Conservation (phyloP, 1,140 invertebrate genomes). For the Drosophila neocordata region DNA sequence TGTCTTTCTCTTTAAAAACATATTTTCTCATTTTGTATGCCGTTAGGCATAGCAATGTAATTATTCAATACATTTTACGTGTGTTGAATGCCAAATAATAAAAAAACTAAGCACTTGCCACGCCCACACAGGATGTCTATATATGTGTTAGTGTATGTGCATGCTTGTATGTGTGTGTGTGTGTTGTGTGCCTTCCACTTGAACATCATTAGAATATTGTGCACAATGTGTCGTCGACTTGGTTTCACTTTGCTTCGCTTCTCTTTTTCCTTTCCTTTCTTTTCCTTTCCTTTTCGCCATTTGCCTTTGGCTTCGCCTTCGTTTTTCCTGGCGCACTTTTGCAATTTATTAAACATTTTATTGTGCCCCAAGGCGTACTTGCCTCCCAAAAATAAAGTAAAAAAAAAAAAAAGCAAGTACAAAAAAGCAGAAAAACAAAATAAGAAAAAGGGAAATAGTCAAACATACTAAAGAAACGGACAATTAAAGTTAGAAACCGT, state of each 20-base stretch:
- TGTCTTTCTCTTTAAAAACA: slow-evolving; percentile 1
- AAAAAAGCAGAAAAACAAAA: slow-evolving; percentile 8
- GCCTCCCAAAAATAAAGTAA: slow-evolving; percentile 45
- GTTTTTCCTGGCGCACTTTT: slow-evolving; percentile 52
- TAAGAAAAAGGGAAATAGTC: background rate
- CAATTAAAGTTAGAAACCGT: slow-evolving; percentile 41
- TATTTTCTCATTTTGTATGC: slow-evolving; percentile 69
- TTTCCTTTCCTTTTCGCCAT: background rate
- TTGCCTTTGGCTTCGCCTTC: background rate
- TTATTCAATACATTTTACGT: slow-evolving; percentile 82
- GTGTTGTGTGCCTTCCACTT: slow-evolving; percentile 42
- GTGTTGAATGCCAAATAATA: slow-evolving; percentile 54
- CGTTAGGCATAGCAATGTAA: slow-evolving; percentile 72
- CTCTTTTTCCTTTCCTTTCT: background rate
- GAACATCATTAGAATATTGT: slow-evolving; percentile 69
- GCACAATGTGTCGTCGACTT: slow-evolving; percentile 47
- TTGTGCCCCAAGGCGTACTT: slow-evolving; percentile 76
- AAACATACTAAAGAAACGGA: slow-evolving; percentile 32
- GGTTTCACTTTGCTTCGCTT: background rate
- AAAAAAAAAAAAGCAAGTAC: slow-evolving; percentile 23
- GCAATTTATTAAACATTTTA: slow-evolving; percentile 81
- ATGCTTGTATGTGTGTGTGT: slow-evolving; percentile 14
- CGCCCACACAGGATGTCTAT: slow-evolving; percentile 35
- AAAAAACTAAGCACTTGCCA: slow-evolving; percentile 35
- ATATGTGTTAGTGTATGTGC: background rate